phyloP scores from a whole-genome alignment of 2,113 vertebrate species.

The Hyla sarda region DNA sequence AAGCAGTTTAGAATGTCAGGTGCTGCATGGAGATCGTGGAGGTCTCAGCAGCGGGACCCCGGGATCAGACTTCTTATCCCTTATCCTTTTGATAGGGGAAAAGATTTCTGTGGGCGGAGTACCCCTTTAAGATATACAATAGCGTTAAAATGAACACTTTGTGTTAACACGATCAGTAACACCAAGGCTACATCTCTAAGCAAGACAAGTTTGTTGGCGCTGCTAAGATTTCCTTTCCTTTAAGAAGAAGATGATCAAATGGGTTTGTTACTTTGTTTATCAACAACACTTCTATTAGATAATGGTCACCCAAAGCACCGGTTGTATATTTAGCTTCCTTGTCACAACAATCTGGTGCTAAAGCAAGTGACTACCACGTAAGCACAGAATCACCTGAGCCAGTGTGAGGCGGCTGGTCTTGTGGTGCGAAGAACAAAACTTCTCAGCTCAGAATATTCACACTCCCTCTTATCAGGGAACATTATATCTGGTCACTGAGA shows the following conservation, averaged over 20 bases:
- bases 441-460: background rate
- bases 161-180: too few relatives aligned
- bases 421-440: constrained; percentile 27
- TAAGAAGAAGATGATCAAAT: background rate
- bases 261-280: background rate
- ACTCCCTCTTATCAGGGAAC: background rate
- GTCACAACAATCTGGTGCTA: constrained; percentile 27
- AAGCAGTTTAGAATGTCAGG: too few relatives aligned
- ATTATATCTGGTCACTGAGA: background rate
- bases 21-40: too few relatives aligned
- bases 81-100: too few relatives aligned
- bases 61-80: too few relatives aligned
- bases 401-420: background rate
- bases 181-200: too few relatives aligned
- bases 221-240: background rate
- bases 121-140: too few relatives aligned
- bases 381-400: constrained; percentile 42
- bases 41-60: too few relatives aligned
- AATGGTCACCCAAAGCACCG: constrained; percentile 8
- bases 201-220: background rate
- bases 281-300: background rate
- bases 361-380: constrained; percentile 25
- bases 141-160: too few relatives aligned
- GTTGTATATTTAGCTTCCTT: constrained; percentile 31
- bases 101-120: too few relatives aligned